These are phyloP conservation scores for Haplochromis vanheusdeni DNA, from an alignment of 2,113 vertebrate species.

Conservation along the genomic window DNA sequence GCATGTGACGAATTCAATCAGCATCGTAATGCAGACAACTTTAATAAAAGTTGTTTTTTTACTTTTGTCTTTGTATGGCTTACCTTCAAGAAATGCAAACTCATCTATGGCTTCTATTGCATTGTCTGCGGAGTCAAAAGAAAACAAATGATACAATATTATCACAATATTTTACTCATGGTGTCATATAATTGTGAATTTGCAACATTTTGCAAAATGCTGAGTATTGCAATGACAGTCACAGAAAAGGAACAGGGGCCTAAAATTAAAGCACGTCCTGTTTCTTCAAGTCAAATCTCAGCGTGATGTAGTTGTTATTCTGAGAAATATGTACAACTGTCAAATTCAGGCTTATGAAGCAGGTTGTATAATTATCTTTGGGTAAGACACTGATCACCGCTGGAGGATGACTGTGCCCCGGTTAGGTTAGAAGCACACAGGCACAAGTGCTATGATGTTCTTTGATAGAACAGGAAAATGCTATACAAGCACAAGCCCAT, in stretches of 20 bases:
- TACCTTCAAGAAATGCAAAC: slow-evolving; percentile 96
- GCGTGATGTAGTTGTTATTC: background rate
- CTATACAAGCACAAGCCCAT: background rate
- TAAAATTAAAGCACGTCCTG: fast-evolving
- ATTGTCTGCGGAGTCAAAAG: slow-evolving; percentile 75
- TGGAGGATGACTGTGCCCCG: background rate
- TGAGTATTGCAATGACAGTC: background rate
- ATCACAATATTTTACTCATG: background rate
- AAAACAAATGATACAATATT: background rate
- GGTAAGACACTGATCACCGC: background rate
- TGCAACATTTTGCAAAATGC: background rate
- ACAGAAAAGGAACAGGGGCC: background rate
- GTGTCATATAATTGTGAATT: background rate
- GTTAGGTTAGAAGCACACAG: background rate
- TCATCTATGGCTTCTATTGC: slow-evolving; percentile 93
- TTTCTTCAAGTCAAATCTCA: background rate
- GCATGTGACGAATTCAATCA: background rate
- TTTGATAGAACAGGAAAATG: background rate
- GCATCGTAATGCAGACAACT: background rate
- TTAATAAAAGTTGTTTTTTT: background rate
- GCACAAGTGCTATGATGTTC: background rate
- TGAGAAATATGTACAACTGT: background rate
- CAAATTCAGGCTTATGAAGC: background rate
- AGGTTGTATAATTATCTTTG: background rate
- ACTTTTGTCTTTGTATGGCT: background rate